Base-by-base conservation (phyloP, 2,113 vertebrate species). In the Steatornis caripensis region DNA sequence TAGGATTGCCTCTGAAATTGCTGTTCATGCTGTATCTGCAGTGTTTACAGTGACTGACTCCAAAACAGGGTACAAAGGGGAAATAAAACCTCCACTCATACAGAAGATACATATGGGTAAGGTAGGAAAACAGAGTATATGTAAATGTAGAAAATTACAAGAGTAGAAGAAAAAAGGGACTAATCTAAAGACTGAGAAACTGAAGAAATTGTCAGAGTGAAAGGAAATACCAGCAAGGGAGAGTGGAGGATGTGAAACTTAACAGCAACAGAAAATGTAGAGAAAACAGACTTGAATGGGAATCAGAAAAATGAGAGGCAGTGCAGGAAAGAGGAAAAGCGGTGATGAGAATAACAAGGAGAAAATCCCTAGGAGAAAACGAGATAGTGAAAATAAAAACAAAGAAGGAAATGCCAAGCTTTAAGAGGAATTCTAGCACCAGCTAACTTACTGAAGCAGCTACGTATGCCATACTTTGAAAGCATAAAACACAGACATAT, bases 1-100 rank as follows among this genome's bases (percentile, higher is more conserved):
- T 68, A 48, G 61, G 27, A 43, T 91, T 94, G 86, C 71, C 75
- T 96, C 46, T 93, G 51, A 96, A 95, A 95, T 93, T 91, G 48
- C 82, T 80, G 21, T 29, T 83, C 36, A 0, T 74, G 87, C n/a
- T n/a, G 21, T 82, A 36, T 74, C 75, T 84, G 39, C 77, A 72
- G 64, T 6, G 75, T 69, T 96, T 64, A 18, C 60, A 72, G 68
- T 43, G 68, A 16, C 41, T 90, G 86, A 45, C 30, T 78, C 51
- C 9, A n/a, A 90, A 89, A 61, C 76, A 72, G 55, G 79, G 37
- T 17, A 62, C 29, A 95, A 93, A 92, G 27, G 37, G 23, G 53
- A 88, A 89, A 95, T 21, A 71, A 92, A 91, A 36, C 39, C 53
- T 70, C 36, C 10, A 30, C 18, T 15, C 74, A 49, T 43, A 43